Base-by-base conservation (phyloP, 2,797 vertebrate genomes). In the Anguilla anguilla region DNA sequence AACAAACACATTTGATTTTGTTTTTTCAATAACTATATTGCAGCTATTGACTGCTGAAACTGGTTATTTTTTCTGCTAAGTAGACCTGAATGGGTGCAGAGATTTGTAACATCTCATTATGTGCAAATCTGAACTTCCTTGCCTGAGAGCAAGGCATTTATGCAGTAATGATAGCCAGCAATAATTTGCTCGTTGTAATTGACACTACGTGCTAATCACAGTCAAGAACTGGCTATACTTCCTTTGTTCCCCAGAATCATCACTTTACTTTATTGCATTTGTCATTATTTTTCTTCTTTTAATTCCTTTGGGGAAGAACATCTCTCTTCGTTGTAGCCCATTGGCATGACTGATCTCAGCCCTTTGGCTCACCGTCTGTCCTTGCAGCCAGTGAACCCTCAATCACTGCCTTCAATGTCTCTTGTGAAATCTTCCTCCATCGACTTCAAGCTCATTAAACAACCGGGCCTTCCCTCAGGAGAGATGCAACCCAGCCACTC, bases 391-490 rank as follows among this genome's bases (percentile, higher is more conserved):
- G 28, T 59, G 35, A 69, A 25, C 46, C 35, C 53, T 19, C 83
- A 28, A n/a, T 67, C 28, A 9, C 74, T 28, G 43, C 10, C 11
- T 35, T 46, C 46, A 22, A 6, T 39, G 31, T 69, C 85, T 69
- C 51, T 59, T 87, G 82, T 88, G 55, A 55, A 53, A 25, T 28
- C 57, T 28, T 5, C 51, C 55, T 19, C 11, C 17, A n/a, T 46
- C 77, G 43, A 79, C 19, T 57, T 64, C 19, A 31, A 43, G 4
- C 49, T 72, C n/a, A 59, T 88, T 88, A 46, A 51, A 51, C 85
- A 88, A 86, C 53, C 10, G 22, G 46, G 31, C 46, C 28, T 86
- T 15, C 77, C 55, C 85, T 77, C 77, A 31, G 72, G n/a, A 51
- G 3, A 5, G 25, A 55, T 86, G 28, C 17, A 25, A 25, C 19